Percentiles rank a stretch among this genome's conserved stretches.
These are phyloP conservation scores for Macrosiphum euphorbiae DNA, from an alignment of 2,888 invertebrate genomes.

Conservation along the genomic window DNA sequence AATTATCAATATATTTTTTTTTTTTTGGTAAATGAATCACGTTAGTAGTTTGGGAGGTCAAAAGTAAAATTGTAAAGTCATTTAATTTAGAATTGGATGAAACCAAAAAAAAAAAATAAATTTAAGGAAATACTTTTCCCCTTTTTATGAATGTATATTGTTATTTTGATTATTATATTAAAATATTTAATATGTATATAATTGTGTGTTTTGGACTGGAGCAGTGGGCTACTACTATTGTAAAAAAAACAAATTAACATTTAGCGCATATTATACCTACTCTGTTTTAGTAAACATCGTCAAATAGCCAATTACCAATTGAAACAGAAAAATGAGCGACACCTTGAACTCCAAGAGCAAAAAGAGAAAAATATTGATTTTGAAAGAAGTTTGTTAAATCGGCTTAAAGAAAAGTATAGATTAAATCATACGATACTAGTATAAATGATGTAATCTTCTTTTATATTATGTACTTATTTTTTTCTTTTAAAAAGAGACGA, in stretches of 20 bases:
- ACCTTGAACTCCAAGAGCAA: neutral
- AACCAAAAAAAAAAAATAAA: neutral
- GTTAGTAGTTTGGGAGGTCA: neutral
- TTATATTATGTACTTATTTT: neutral
- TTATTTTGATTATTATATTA: neutral
- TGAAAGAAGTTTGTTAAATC: neutral
- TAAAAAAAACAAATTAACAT: neutral
- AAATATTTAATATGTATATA: neutral
- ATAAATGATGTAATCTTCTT: neutral
- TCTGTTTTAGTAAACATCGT: neutral
- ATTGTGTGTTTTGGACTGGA: neutral
- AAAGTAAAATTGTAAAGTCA: neutral
- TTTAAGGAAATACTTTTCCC: too few species aligned
- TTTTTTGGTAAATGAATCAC: neutral
- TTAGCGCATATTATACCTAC: neutral
- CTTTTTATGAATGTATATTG: neutral
- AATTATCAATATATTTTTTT: neutral
- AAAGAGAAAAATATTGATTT: neutral
- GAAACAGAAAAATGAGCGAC: neutral
- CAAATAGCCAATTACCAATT: neutral
- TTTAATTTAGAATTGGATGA: neutral
- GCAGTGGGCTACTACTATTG: neutral
- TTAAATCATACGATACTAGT: neutral
- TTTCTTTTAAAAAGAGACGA: neutral
- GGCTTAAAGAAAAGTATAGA: neutral